Percentiles rank a stretch among this genome's conserved stretches.
phyloP scores from a whole-genome alignment of 2,797 vertebrate genomes.

The Poliocrania exsul region DNA sequence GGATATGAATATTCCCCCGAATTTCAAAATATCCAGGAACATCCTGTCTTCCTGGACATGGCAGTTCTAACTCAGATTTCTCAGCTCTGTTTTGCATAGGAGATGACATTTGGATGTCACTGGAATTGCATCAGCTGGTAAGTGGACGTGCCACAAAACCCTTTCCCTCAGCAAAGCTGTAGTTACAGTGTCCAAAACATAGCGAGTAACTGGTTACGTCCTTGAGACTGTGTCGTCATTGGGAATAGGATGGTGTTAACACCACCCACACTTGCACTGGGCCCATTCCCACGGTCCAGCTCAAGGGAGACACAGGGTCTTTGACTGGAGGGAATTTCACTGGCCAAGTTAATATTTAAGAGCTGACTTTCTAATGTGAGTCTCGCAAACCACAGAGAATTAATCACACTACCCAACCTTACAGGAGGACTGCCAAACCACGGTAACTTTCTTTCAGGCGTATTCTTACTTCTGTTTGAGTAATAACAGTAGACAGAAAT shows the following conservation, averaged over 20 bases:
- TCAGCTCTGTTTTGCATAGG: slow-evolving; percentile 29
- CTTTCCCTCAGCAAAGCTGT: not conserved
- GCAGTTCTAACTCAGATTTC: not conserved
- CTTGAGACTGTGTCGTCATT: not conserved
- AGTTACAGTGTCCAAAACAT: slow-evolving; percentile 62
- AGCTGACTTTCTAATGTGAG: slow-evolving; percentile 53
- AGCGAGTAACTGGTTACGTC: not conserved
- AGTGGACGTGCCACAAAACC: not conserved
- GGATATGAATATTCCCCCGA: not conserved
- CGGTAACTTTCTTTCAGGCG: not conserved
- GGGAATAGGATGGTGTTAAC: not conserved
- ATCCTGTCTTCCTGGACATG: slow-evolving; percentile 13
- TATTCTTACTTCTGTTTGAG: not conserved
- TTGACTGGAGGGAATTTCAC: slow-evolving; percentile 55
- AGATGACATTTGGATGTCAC: not conserved
- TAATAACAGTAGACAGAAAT: not conserved
- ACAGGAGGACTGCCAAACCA: slow-evolving; percentile 42
- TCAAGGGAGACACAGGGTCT: slow-evolving; percentile 31
- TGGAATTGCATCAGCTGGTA: slow-evolving; percentile 49
- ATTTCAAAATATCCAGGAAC: slow-evolving; percentile 28
- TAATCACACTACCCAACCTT: slow-evolving; percentile 40
- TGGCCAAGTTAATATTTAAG: slow-evolving; percentile 37
- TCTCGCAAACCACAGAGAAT: slow-evolving; percentile 58
- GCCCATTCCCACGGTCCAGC: slow-evolving; percentile 55
- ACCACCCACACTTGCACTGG: slow-evolving; percentile 6